A percentile compares a stretch with the other conserved stretches of the same genome.
phyloP scores from a whole-genome alignment of 2,888 invertebrate species.

The Drosophila kokeensis region DNA sequence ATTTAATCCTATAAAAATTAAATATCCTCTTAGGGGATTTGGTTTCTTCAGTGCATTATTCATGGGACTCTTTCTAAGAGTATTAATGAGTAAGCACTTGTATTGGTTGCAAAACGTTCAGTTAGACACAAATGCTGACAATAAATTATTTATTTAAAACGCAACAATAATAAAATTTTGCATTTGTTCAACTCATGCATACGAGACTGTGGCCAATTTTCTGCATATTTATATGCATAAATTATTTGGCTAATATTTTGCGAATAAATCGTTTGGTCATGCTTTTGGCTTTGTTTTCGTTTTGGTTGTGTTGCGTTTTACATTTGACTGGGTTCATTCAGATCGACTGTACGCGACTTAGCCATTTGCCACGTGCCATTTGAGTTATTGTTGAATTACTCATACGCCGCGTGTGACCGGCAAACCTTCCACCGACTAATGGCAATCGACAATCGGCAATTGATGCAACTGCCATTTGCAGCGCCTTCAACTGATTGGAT shows the following conservation, averaged over 20 bases:
- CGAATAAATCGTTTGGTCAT: constrained; percentile 8
- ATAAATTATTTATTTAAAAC: constrained; percentile 53
- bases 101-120: not conserved
- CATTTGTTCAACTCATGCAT: constrained; percentile 21
- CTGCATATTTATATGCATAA: constrained; percentile 32
- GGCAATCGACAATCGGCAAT: constrained; percentile 34
- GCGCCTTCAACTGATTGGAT: constrained; percentile 24
- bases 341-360: constrained; percentile 38
- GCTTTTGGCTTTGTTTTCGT: not conserved
- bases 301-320: not conserved
- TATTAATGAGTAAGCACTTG: not conserved
- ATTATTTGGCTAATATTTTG: constrained; percentile 19
- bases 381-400: constrained; percentile 56
- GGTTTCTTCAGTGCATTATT: not conserved
- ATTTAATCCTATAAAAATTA: too few species aligned
- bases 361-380: constrained; percentile 44
- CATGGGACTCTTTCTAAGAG: not conserved
- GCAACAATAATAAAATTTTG: constrained; percentile 30
- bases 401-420: constrained; percentile 63
- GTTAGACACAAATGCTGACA: constrained; percentile 8
- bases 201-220: constrained; percentile 31
- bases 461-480: constrained; percentile 26
- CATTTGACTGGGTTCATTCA: constrained; percentile 30
- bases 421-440: constrained; percentile 2
- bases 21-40: too few species aligned